Base-by-base conservation (phyloP, 2,797 vertebrate genomes). In the Chelidonichthys spinosus region DNA sequence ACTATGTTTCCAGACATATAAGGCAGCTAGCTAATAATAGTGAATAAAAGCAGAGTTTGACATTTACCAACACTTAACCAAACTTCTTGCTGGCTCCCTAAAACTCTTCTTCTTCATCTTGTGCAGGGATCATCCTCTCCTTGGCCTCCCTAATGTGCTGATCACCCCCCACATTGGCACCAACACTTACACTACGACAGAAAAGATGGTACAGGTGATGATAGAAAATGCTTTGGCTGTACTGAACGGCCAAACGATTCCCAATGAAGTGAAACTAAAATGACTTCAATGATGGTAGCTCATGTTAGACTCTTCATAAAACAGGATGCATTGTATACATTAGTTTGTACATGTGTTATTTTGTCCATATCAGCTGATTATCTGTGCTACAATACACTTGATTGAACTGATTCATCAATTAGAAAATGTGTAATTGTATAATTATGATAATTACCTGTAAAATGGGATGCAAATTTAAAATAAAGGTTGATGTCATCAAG, bases 41-140 rank as follows among this genome's bases (percentile, higher is more conserved):
- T 10, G 5, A 42, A 53, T 62, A 1, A 11, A 44, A 25, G n/a
- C 4, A 43, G 6, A 44, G 2, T 44, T 36, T 37, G 17, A 36
- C 10, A 47, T 55, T 37, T 33, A n/a, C 13, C 10, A 42, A 53
- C 32, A 9, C 46, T 8, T 25, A 25, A 25, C 25, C 25, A 25
- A 33, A 6, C 36, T 36, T 14, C 3, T 39, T 25, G 5, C n/a
- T 47, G 3, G 10, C 2, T 33, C 49, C 25, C n/a, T 44, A 58
- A 39, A 54, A 10, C 10, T 63, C 40, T 1, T 49, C 53, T 32
- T 60, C 37, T 74, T 72, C 63, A 73, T 83, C 71, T 47, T 86
- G 76, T 64, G 10, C 87, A 96, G 95, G 89, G 90, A 93, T 85
- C 93, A 95, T 61, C 89, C 84, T 17, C 79, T 95, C 69, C 75